These are phyloP conservation scores for Euphydryas editha DNA, from an alignment of 2,888 invertebrate species.

Conservation along the genomic window DNA sequence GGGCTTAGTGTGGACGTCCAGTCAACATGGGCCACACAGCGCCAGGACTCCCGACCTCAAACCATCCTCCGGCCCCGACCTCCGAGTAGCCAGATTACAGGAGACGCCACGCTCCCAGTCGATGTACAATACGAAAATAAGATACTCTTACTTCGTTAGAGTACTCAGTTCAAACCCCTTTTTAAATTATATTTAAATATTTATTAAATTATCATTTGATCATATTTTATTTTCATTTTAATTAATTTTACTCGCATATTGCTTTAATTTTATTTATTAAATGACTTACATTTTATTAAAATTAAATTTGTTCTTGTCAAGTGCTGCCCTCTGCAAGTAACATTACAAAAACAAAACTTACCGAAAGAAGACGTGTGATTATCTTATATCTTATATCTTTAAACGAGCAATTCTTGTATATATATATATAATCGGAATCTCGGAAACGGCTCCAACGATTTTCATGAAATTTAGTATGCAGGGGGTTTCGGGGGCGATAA, in stretches of 20 bases:
- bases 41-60: constrained; percentile 90
- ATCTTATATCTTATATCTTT: no score
- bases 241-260: not conserved
- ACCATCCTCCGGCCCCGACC: constrained; percentile 95
- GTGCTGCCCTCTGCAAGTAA: not conserved
- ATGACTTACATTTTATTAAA: not conserved
- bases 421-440: no score
- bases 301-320: not conserved
- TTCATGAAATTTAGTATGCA: no score
- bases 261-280: no score
- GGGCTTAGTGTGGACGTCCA: constrained; percentile 98
- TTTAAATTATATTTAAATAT: not conserved
- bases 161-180: not conserved
- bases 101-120: constrained; percentile 99
- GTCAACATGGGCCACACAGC: constrained; percentile 85
- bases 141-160: not conserved
- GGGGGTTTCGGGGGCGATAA: no score
- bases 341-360: not conserved
- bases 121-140: constrained; percentile 46
- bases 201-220: not conserved
- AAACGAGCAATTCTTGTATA: no score
- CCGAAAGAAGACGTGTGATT: no score
- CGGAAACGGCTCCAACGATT: no score
- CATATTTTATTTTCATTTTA: not conserved
- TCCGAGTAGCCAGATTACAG: constrained; percentile 99